Conservation (phyloP, 30 jellyfish, hydroid and myxozoan species). For the Haliclystus octoradiatus region DNA sequence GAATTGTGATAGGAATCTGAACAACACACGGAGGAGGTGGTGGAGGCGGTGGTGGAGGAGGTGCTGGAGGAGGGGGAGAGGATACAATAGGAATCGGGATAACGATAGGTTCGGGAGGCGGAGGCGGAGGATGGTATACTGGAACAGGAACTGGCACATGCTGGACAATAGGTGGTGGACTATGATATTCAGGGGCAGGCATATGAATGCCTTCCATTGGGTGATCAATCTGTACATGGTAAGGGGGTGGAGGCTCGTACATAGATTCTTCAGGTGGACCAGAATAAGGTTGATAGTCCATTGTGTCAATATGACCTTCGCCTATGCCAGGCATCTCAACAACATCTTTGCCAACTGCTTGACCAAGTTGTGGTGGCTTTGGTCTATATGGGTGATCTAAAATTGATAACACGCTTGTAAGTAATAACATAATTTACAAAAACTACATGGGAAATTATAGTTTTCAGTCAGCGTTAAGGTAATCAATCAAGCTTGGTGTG, state of each 20-base stretch:
- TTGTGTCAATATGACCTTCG: too few relatives aligned
- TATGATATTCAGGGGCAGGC: constrained; percentile 19
- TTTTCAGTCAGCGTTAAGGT: too few relatives aligned
- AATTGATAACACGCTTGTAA: too few relatives aligned
- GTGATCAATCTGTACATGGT: constrained; percentile 50
- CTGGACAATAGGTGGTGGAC: constrained; percentile 11
- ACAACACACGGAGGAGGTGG: constrained; percentile 99
- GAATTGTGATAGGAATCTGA: constrained; percentile 92
- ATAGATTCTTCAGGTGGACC: too few relatives aligned
- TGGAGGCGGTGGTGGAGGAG: constrained; percentile 91
- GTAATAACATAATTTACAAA: too few relatives aligned
- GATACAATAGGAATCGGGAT: constrained; percentile 42
- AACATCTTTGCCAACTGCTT: constrained; percentile 33
- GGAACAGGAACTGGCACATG: constrained; percentile 63
- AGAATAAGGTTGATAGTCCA: too few relatives aligned
- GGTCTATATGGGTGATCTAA: too few relatives aligned
- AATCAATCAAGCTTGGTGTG: too few relatives aligned
- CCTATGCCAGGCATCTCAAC: constrained; percentile 43
- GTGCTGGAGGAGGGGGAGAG: constrained; percentile 79
- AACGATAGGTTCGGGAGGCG: constrained; percentile 60
- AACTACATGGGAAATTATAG: too few relatives aligned
- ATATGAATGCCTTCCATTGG: constrained; percentile 50
- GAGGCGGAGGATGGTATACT: constrained; percentile 77
- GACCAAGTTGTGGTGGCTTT: constrained; percentile 8
- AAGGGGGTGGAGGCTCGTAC: constrained; percentile 22